Base-by-base conservation (phyloP, 1,140 invertebrate genomes). In the Aphidius ervi region DNA sequence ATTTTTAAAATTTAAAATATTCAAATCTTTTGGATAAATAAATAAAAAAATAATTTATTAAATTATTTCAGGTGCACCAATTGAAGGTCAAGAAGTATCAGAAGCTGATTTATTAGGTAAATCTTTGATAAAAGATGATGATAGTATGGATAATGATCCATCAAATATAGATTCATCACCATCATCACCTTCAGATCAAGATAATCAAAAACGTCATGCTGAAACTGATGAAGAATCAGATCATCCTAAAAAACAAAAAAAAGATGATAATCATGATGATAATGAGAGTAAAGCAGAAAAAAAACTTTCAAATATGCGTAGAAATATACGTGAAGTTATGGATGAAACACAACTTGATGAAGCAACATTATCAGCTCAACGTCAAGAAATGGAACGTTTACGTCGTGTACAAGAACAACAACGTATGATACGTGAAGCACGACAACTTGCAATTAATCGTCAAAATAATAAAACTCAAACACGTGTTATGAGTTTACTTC, bases 291-390 rank as follows among this genome's bases (percentile, higher is more conserved):
- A 85, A 75, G 82, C 74, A 5, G 82, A 85, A 50, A 81, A 84
- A 57, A 88, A 86, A 71, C 79, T 84, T 57, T 75, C 86, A 23
- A 90, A 90, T 72, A 83, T 93, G 67, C 81, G 92, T 20, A 82
- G 90, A 59, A 94, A 94, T 68, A 94, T 93, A 66, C 84, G 94
- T 46, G 93, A 96, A 78, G 94, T 97, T 1, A 91, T 96, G 85
- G 89, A 92, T 70, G 93, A 96, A 69, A 91, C 90, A 56, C 91
- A 97, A 70, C 76, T 98, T 50, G 95, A 97, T 72, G 90, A 92
- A 65, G 90, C 91, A 7, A 97, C 95, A 6, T 72, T 96, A n/a
- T 88, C 88, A 31, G 95, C 95, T 4, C 94, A 97, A 74, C 82
- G 92, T 42, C 93, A 95, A 73, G 95, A 98, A 79, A 88, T 90